Percentiles rank a stretch among this genome's conserved stretches.
These are phyloP conservation scores for Indri indri DNA, from an alignment of 2,113 vertebrate genomes.

Conservation along the genomic window DNA sequence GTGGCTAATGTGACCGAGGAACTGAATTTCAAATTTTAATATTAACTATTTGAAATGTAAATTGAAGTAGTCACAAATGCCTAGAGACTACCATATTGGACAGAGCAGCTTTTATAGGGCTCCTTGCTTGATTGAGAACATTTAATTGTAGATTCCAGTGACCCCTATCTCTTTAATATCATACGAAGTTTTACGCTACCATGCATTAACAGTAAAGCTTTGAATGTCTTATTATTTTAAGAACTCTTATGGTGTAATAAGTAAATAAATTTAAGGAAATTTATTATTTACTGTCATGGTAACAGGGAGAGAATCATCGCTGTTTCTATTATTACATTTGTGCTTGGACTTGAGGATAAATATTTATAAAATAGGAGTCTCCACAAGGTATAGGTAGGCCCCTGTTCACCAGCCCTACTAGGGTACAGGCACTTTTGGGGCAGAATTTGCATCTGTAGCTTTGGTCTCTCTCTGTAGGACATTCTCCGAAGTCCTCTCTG, in stretches of 20 bases:
- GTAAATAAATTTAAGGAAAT: slow-evolving; percentile 2
- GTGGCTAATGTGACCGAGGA: neutral
- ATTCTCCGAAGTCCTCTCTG: neutral
- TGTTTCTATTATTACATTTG: slow-evolving; percentile 15
- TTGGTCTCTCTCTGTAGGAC: neutral
- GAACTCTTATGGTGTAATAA: neutral
- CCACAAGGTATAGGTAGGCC: neutral
- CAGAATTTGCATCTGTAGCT: neutral
- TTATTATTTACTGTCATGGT: neutral
- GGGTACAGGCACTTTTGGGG: neutral
- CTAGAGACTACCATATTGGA: neutral
- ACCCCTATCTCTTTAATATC: slow-evolving; percentile 66
- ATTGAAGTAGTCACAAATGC: neutral
- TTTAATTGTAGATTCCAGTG: slow-evolving; percentile 73
- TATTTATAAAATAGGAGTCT: neutral
- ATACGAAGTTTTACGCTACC: slow-evolving; percentile 46
- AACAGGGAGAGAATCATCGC: neutral
- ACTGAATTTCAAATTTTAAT: slow-evolving; percentile 54
- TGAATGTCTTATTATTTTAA: neutral
- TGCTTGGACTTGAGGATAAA: neutral
- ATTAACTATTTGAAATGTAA: neutral
- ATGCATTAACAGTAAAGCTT: slow-evolving; percentile 46
- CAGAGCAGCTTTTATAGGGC: slow-evolving; percentile 17
- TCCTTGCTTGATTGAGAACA: slow-evolving; percentile 74
- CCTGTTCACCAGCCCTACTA: neutral